Conservation (phyloP, 2,797 vertebrate species). For the Gobio occitaniae region DNA sequence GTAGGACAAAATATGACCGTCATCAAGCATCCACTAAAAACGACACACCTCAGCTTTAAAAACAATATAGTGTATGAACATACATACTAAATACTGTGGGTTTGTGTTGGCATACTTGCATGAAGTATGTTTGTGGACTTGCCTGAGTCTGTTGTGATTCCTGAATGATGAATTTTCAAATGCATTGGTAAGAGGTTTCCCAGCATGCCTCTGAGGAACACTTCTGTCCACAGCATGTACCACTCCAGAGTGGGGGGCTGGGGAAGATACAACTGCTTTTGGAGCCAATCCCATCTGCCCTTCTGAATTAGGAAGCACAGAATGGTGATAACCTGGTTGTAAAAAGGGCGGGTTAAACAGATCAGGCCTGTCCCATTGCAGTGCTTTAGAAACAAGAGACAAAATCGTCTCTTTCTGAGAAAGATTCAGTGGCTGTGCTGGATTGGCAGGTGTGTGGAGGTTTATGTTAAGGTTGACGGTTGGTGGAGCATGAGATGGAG, state of each 20-base stretch:
- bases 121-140: constrained; percentile 26
- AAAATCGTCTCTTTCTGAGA: constrained; percentile 54
- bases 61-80: neutral
- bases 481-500: constrained; percentile 38
- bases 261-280: constrained; percentile 33
- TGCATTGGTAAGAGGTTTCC: constrained; percentile 35
- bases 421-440: constrained; percentile 52
- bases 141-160: constrained; percentile 29
- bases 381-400: constrained; percentile 42
- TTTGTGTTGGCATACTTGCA: neutral
- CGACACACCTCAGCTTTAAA: neutral
- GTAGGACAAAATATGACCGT: neutral
- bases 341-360: constrained; percentile 28
- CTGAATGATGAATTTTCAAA: constrained; percentile 25
- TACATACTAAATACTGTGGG: neutral
- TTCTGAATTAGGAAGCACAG: constrained; percentile 3
- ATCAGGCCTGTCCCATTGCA: constrained; percentile 34
- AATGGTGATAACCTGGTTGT: constrained; percentile 11
- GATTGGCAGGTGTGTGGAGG: constrained; percentile 51
- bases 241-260: neutral
- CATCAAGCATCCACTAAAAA: neutral
- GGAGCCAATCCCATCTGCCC: constrained; percentile 20
- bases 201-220: constrained; percentile 14
- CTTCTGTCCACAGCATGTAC: constrained; percentile 6
- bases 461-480: constrained; percentile 62